Base-by-base conservation (phyloP, 2,888 invertebrate genomes). In the Blastobasis lacticolella region DNA sequence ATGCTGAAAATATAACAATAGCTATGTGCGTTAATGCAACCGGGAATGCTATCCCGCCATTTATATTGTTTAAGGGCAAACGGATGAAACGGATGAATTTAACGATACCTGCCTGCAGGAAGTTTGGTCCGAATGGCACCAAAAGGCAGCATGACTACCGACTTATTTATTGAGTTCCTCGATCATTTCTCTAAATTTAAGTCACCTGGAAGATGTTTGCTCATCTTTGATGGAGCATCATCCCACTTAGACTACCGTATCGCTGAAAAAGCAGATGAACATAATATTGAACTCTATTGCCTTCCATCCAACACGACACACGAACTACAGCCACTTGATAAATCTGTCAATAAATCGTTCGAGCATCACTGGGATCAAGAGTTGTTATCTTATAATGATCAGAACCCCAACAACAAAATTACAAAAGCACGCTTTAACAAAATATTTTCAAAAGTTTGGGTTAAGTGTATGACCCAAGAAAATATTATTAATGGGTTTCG, bases 281-380 rank as follows among this genome's bases (percentile, higher is more conserved):
- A 52, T 46, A 47, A 56, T 8, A 60, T 59, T 37, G 52, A 42
- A 6, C 48, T 59, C 5, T 58, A 52, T 45, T 59, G 59, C 38
- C 37, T 57, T 6, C 57, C 57, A 7, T 52, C 51, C 8, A 58
- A 55, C 38, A 58, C 58, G 10, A 56, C 58, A 3, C 57, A 59
- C 37, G 59, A 57, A 40, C 40, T 58, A 10, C 58, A 60, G 40
- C 60, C 60, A 10, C 43, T 60, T n/a, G 60, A 60, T 44, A 60
- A 60, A 49, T 51, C 54, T 5, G 49, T 50, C 4, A 41, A 46
- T 10, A 38, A 41, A 41, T 50, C 49, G 1, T 51, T 10, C 37
- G 47, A 51, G 37, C 45, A 48, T 41, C 45, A 51, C 40, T 51
- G 51, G 48, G 51, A 51, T 45, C 10, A 38, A 5, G 48, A 51